These are phyloP conservation scores for Dendrocopos noguchii DNA, from an alignment of 2,113 vertebrate genomes.

Conservation along the genomic window DNA sequence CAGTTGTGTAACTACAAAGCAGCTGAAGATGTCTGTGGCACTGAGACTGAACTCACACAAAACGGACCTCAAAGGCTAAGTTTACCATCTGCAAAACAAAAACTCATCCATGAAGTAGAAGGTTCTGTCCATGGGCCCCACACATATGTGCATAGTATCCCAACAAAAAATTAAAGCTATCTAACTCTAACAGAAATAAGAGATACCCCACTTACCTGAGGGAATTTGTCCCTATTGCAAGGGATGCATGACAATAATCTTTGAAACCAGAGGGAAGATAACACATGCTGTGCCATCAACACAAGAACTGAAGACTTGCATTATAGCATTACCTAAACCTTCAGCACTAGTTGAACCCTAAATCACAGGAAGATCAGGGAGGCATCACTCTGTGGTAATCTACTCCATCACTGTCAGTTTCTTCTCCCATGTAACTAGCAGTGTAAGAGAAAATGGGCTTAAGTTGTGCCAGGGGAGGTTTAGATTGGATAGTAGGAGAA, in stretches of 20 bases:
- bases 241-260: neutral
- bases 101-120: fast-evolving
- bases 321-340: neutral
- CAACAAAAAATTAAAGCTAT: neutral
- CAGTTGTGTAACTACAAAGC: neutral
- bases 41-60: neutral
- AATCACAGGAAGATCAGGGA: neutral
- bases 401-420: neutral
- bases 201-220: neutral
- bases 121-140: neutral
- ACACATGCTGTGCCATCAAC: neutral
- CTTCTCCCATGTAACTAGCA: no score
- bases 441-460: no score
- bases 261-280: neutral
- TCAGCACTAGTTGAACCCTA: neutral
- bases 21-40: neutral
- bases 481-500: no score
- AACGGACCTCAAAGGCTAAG: neutral
- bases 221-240: neutral
- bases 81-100: neutral
- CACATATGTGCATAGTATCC: neutral
- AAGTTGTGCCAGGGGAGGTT: no score
- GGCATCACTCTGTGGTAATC: neutral
- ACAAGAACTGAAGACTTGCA: neutral
- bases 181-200: neutral